A percentile compares a stretch with the other conserved stretches of the same genome.
Conservation (phyloP, 2,797 vertebrate genomes). For the Semaprochilodus insignis region DNA sequence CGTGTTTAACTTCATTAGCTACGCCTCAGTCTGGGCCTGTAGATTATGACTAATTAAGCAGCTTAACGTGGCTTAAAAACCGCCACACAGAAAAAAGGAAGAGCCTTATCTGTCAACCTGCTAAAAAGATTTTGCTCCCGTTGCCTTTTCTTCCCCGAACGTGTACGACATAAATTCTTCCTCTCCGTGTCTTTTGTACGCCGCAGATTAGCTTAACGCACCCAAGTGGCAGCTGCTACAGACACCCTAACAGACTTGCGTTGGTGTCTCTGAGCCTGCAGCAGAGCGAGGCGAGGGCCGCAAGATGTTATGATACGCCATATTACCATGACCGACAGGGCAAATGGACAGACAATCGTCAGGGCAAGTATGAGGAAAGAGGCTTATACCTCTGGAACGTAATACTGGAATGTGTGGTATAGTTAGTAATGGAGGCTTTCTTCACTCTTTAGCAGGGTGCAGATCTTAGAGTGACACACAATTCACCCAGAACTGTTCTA, state of each 20-base stretch:
- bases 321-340: neutral
- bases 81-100: slow-evolving; percentile 78
- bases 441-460: too few species aligned
- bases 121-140: slow-evolving; percentile 79
- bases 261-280: slow-evolving; percentile 4
- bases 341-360: neutral
- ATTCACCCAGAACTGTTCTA: too few species aligned
- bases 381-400: neutral
- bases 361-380: neutral
- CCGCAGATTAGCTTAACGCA: slow-evolving; percentile 42
- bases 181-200: slow-evolving; percentile 64
- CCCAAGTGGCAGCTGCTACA: slow-evolving; percentile 13
- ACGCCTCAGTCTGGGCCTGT: slow-evolving; percentile 81
- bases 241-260: slow-evolving; percentile 16
- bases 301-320: slow-evolving; percentile 15
- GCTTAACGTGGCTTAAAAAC: slow-evolving; percentile 82
- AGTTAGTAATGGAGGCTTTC: too few species aligned
- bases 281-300: neutral
- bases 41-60: slow-evolving; percentile 88
- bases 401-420: neutral
- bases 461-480: too few species aligned
- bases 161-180: slow-evolving; percentile 68
- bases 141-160: slow-evolving; percentile 74
- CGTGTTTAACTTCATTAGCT: slow-evolving; percentile 84
- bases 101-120: slow-evolving; percentile 83